Evolutionary conservation across 2,113 vertebrate species (phyloP).

Genomic region (Calcarius ornatus): DNA sequence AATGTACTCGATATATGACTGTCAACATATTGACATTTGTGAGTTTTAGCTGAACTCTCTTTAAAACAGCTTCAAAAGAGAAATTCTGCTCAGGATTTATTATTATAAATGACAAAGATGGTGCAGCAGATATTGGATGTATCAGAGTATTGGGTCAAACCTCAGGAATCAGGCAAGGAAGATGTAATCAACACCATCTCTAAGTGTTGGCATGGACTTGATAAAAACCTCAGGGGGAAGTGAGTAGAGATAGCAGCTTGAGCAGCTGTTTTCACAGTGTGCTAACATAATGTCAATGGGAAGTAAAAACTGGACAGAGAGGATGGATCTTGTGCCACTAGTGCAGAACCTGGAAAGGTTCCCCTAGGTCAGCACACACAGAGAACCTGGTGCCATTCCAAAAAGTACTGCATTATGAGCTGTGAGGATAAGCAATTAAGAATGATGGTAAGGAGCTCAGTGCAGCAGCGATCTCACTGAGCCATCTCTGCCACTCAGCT

Average conservation of each 20-base stretch:
- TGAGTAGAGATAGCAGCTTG: background rate
- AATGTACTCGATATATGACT: background rate
- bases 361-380: background rate
- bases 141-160: background rate
- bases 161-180: background rate
- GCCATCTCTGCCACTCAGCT: background rate
- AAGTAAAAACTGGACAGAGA: background rate
- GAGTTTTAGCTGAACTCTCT: background rate
- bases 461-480: background rate
- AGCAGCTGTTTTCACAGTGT: background rate
- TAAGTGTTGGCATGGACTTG: background rate
- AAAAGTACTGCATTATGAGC: background rate
- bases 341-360: background rate
- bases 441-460: background rate
- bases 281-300: background rate
- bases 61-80: background rate
- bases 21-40: background rate
- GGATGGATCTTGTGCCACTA: fast-evolving
- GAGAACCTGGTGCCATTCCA: background rate
- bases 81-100: background rate
- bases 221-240: background rate
- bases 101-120: background rate
- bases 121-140: background rate
- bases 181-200: background rate
- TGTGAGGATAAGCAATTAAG: background rate